Conservation (phyloP, 2,113 vertebrate species). For the Bucco capensis region DNA sequence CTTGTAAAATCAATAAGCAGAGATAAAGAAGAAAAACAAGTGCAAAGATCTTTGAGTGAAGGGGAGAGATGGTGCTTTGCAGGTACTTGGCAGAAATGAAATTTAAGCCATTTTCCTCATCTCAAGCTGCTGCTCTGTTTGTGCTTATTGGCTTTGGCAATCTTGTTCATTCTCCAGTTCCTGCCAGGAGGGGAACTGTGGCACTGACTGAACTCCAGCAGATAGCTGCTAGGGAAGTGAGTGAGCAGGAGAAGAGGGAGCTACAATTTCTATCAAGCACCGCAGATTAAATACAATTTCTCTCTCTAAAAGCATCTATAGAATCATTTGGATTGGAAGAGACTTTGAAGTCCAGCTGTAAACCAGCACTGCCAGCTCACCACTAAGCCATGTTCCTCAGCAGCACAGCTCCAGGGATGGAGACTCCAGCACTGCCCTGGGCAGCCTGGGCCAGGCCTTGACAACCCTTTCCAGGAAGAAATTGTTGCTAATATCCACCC, state of each 20-base stretch:
- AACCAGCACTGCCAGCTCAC: no score
- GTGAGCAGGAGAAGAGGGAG: neutral
- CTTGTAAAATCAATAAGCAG: neutral
- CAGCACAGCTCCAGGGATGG: no score
- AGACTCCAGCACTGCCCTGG: no score
- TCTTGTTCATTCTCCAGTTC: neutral
- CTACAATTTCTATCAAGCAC: neutral
- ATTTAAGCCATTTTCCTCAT: neutral
- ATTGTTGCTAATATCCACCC: no score
- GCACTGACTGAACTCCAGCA: neutral
- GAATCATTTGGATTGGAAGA: neutral
- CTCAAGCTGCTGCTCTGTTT: neutral
- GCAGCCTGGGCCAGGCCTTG: no score
- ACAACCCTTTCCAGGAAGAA: no score
- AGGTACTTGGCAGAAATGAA: neutral
- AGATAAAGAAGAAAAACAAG: conserved; percentile 1
- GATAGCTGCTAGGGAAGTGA: neutral
- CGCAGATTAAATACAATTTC: neutral
- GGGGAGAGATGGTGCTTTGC: neutral
- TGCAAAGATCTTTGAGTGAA: neutral
- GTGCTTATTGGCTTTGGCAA: neutral
- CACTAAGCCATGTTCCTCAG: no score
- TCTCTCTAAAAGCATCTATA: neutral
- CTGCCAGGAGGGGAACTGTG: neutral
- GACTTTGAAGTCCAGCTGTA: no score